Evolutionary conservation across 2,888 invertebrate genomes (phyloP), one percentile per base, ranked within the genome.

Genomic region (Allophyes oxyacanthae): DNA sequence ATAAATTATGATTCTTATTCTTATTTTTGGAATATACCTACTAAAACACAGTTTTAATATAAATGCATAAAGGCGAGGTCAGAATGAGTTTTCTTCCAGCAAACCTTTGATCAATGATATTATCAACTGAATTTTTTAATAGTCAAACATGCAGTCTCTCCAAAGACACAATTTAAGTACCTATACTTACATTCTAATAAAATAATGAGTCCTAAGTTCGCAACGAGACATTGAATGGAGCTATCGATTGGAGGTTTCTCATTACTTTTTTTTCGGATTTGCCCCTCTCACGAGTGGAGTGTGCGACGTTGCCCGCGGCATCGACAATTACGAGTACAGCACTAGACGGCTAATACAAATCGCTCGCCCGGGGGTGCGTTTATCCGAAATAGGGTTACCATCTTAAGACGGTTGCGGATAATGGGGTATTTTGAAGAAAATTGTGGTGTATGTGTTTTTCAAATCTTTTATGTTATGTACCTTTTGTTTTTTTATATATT

Each of bases 311-410:
- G 92, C 93, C 87, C 75, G 81, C 76, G 84, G 92, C 88, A 83
- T 87, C 88, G 88, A 91, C 92, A 92, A 94, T 93, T 92, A 93
- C 92, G 87, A 83, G 88, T 86, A 87, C 87, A 89, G 88, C 86
- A 87, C 90, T 88, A 91, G 90, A 89, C 90, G 87, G 90, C 91
- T 92, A 92, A 92, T 92, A 93, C 92, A 93, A 92, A 93, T 92
- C 91, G 91, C 83, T 87, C 84, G 89, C 93, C 87, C 82, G 82
- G 82, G 83, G 91, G 86, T 87, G 84, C 89, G 88, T 89, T 91
- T 91, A 90, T 89, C 88, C 86, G 83, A 83, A 70, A 67, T 74
- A 79, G 78, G 75, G 77, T 71, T 65, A 71, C 75, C 75, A 64
- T 51, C 68, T 72, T 63, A 68, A 63, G 59, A 57, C 49, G 46